A percentile compares a stretch with the other conserved stretches of the same genome.
Evolutionary conservation across 2,113 vertebrate species (phyloP).

Genomic region (Pterocles burchelli): DNA sequence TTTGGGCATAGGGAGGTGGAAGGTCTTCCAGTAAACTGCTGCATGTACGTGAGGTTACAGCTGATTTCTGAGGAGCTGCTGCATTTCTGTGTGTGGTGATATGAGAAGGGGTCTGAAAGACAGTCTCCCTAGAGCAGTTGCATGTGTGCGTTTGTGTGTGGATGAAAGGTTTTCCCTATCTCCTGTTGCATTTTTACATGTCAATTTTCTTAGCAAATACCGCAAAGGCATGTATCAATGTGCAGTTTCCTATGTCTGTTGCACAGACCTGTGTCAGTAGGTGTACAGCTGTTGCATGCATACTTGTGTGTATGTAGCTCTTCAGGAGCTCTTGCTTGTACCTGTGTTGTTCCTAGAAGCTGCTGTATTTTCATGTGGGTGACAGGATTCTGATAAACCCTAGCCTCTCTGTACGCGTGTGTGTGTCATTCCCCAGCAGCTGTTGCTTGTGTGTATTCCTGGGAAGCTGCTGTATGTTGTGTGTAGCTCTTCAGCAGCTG

Average conservation of each 20-base stretch:
- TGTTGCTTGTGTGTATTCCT: background rate
- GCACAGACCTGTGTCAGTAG: background rate
- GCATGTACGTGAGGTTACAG: accelerated
- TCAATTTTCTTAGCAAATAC: background rate
- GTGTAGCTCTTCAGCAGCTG: background rate
- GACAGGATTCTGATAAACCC: background rate
- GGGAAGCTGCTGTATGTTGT: background rate
- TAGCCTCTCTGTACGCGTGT: background rate
- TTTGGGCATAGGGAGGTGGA: background rate
- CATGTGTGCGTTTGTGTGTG: accelerated
- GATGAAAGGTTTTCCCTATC: background rate
- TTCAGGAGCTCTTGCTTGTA: background rate
- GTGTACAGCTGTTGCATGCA: background rate
- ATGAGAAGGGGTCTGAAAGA: background rate
- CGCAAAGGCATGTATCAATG: background rate
- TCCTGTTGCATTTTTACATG: background rate
- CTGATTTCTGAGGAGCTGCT: background rate
- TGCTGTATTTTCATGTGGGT: background rate
- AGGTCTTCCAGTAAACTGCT: background rate
- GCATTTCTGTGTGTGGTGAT: background rate
- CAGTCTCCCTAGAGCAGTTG: background rate
- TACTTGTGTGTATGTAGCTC: accelerated
- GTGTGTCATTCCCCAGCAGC: background rate
- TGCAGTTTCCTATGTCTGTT: background rate
- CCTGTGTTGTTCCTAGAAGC: background rate